Base-by-base conservation (phyloP, 2,888 invertebrate species). In the Caradrina clavipalpis region DNA sequence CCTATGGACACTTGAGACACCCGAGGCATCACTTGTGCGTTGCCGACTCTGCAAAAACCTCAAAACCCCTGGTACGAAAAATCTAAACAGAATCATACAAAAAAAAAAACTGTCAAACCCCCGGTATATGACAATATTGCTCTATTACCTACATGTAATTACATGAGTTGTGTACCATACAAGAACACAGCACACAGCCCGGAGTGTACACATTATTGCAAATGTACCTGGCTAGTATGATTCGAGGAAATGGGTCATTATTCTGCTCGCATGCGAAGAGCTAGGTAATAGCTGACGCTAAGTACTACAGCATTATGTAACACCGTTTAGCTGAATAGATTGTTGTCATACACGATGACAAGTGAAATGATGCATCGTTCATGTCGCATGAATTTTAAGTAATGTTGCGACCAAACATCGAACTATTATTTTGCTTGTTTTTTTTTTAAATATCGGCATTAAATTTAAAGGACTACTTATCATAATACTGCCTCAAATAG, bases 171-270 rank as follows among this genome's bases (percentile, higher is more conserved):
- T 62, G 22, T 42, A 53, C 61, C 47, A 55, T 55, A 56, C 26
- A 50, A 61, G 59, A n/a, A n/a, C n/a, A n/a, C n/a, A n/a, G n/a
- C 60, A 63, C 31, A 57, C 19, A 11, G 22, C 2, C 6, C 21
- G 7, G 19, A 54, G 57, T 31, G 31, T 50, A 26, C 76, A 58
- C 39, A 76, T 65, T 17, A 63, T 19, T 65, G 76, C 42, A 55
- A 19, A 60, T 60, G 13, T 80, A 69, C 22, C 39, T 22, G 11
- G 45, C 50, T 50, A 26, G 39, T 22, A 66, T 78, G 69, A 61
- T 77, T 61, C 26, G 50, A 73, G 78, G 78, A 69, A 78, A 66
- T 58, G 54, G 55, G 45, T 69, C 60, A 78, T 81, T 81, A 79
- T 69, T 69, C 54, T 66, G 78, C 65, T 81, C 65, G 51, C 54